phyloP scores from a whole-genome alignment of 2,113 vertebrate genomes.

The Sigmodon hispidus region DNA sequence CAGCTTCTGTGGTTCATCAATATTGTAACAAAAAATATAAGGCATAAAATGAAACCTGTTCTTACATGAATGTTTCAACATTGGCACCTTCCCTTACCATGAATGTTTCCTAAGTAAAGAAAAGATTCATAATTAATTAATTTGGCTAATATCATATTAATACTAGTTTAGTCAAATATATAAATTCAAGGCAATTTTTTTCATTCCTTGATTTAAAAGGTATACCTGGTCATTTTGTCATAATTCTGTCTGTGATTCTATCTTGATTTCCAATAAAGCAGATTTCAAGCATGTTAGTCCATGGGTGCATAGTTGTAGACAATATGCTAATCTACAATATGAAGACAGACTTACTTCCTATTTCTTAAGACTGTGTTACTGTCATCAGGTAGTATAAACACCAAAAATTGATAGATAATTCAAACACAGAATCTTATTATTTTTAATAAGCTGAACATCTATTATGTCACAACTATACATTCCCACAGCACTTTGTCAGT shows the following conservation, averaged over 20 bases:
- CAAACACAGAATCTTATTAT: constrained; percentile 79
- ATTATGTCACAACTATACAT: constrained; percentile 75
- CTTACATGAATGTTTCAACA: not conserved
- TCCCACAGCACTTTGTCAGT: constrained; percentile 49
- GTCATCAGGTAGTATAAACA: constrained; percentile 84
- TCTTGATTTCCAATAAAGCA: constrained; percentile 49
- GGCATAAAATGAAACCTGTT: not conserved
- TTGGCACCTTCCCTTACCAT: not conserved
- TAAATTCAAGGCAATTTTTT: not conserved
- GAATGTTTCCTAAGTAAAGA: not conserved
- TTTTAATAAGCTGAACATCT: constrained; percentile 81
- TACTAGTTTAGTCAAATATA: not conserved
- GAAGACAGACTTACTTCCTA: constrained; percentile 52
- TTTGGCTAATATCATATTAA: not conserved
- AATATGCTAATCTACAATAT: constrained; percentile 81
- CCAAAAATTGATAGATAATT: constrained; percentile 82
- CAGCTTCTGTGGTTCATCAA: not conserved
- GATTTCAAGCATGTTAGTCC: constrained; percentile 78
- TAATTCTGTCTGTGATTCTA: fast-evolving
- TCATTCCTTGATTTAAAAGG: not conserved
- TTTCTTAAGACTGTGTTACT: constrained; percentile 79
- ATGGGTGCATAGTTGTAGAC: constrained; percentile 60
- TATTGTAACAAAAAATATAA: not conserved
- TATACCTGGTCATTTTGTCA: not conserved
- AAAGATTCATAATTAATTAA: not conserved